These are phyloP conservation scores for Drosophila fuyamai DNA, from an alignment of 1,140 invertebrate species.

Conservation along the genomic window DNA sequence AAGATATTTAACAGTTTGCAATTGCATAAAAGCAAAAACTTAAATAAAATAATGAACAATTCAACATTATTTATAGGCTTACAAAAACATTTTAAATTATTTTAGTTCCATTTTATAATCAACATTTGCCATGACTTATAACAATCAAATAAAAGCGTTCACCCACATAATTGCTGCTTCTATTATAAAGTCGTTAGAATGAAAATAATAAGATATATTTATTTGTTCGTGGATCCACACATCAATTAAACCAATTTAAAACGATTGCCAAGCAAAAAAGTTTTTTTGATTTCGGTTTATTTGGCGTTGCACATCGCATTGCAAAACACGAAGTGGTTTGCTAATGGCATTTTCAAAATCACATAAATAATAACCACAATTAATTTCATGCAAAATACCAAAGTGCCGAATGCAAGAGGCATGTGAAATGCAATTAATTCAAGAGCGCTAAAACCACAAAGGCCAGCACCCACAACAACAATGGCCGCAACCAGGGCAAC, in stretches of 20 bases:
- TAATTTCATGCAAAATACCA: constrained; percentile 70
- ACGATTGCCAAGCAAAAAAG: constrained; percentile 11
- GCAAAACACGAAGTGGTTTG: constrained; percentile 18
- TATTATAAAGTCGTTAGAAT: constrained; percentile 30
- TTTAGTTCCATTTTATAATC: background rate
- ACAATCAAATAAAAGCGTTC: constrained; percentile 1
- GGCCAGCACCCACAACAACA: constrained; percentile 41
- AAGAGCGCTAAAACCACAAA: constrained; percentile 46
- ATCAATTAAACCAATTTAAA: constrained; percentile 16
- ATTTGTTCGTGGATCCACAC: constrained; percentile 7
- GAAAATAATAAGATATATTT: constrained; percentile 16
- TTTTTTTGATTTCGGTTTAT: constrained; percentile 25
- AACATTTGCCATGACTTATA: background rate
- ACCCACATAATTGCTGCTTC: constrained; percentile 13
- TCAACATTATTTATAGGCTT: too few species aligned
- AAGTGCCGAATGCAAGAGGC: constrained; percentile 57
- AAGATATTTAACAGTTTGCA: too few species aligned
- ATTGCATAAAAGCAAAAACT: too few species aligned
- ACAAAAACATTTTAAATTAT: too few species aligned
- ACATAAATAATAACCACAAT: constrained; percentile 71
- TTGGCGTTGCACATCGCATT: constrained; percentile 22
- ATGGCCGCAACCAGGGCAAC: constrained; percentile 33
- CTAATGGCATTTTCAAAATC: constrained; percentile 50
- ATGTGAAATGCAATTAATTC: constrained; percentile 80
- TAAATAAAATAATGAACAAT: too few species aligned